These are phyloP conservation scores for Fopius arisanus DNA, from an alignment of 1,140 invertebrate species.

Conservation along the genomic window DNA sequence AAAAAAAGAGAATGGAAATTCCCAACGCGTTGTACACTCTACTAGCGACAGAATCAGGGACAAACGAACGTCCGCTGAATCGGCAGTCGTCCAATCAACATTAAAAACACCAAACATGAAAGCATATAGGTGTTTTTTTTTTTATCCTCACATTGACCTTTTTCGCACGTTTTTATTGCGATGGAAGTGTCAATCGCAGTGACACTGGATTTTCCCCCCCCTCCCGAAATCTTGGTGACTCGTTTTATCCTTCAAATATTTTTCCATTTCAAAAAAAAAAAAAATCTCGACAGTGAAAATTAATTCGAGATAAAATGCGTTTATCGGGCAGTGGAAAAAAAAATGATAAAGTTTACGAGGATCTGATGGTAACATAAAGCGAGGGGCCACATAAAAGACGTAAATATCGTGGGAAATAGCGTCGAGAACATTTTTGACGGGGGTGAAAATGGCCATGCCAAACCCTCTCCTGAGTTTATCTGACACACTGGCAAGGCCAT, in stretches of 20 bases:
- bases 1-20: conserved; percentile 10
- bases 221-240: too few relatives aligned
- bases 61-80: conserved; percentile 61
- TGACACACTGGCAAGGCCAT: conserved; percentile 9
- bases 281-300: not conserved
- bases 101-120: conserved; percentile 59
- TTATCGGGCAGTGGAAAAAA: not conserved
- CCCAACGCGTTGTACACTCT: not conserved
- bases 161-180: not conserved
- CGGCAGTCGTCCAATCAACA: conserved; percentile 64
- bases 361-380: conserved; percentile 3
- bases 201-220: too few relatives aligned
- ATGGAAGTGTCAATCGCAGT: too few relatives aligned
- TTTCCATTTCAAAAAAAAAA: not conserved
- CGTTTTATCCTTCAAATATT: too few relatives aligned
- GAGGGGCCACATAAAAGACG: not conserved
- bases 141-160: not conserved
- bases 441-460: conserved; percentile 1
- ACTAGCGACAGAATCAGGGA: conserved; percentile 48
- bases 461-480: conserved; percentile 14
- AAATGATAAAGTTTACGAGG: not conserved
- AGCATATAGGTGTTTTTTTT: conserved; percentile 40
- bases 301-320: not conserved
- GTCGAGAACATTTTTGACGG: conserved; percentile 6
- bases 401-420: conserved; percentile 3